Evolutionary conservation across 1,140 invertebrate species (phyloP), one percentile per base, ranked within the genome.

Genomic region (Macrobrachium nipponense): DNA sequence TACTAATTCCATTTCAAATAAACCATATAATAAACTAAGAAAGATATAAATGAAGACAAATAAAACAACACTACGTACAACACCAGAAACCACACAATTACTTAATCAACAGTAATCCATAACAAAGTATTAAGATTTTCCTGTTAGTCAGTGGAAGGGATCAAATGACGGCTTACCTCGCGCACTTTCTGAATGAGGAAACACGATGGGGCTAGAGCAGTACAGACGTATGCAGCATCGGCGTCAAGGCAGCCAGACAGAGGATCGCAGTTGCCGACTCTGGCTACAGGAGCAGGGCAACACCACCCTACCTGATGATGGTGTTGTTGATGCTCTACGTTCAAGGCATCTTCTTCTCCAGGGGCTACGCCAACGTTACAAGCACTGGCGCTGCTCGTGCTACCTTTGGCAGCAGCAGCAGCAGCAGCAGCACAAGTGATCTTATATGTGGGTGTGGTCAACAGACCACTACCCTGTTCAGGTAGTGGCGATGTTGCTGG

Each of bases 131-230:
- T 51, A 51, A 51, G 64, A 10, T n/a, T 66, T 8, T 20, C 23
- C n/a, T 14, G 15, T 4, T 0, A 27, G 15, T 14, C 23, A 73
- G 8, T 4, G 20, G 7, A n/a, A 58, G 23, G 44, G 23, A 44
- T 44, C n/a, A 23, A 44, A 20, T 11, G 10, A 1, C 15, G 12
- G 61, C 76, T 20, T 61, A 78, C 76, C 76, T 78, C 76, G 17
- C 76, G 44, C n/a, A 78, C 83, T 75, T 85, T 85, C 76, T 85
- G 83, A 70, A 85, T 85, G 23, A 85, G 83, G 76, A 85, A 85
- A 51, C 83, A 85, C 36, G 83, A 85, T 17, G 83, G 83, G 15
- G 83, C 83, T 11, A 85, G 83, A 23, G 83, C 83, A 1, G 83
- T 85, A 58, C 83, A 85, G 17, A 85, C 83, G 51, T 85, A 85